These are phyloP conservation scores for Harlomillsia oculata DNA, from an alignment of 1,140 invertebrate species.

Conservation along the genomic window DNA sequence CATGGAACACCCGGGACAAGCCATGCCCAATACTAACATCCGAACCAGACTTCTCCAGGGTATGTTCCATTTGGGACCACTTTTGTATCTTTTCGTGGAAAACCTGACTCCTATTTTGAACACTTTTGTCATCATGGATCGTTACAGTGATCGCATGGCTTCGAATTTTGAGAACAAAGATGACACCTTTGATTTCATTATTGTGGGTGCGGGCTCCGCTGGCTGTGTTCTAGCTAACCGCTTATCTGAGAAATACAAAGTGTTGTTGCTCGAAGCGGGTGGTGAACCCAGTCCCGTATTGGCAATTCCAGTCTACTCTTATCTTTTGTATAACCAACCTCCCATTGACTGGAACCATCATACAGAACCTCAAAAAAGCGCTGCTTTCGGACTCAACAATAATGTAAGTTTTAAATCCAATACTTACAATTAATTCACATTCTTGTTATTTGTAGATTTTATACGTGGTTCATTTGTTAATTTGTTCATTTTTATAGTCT, in stretches of 20 bases:
- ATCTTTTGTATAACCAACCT: constrained; percentile 2
- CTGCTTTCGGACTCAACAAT: constrained; percentile 22
- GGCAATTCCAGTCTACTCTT: not conserved
- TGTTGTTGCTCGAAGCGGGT: constrained; percentile 51
- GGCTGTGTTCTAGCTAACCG: constrained; percentile 3
- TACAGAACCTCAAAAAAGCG: constrained; percentile 18
- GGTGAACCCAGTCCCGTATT: constrained; percentile 35
- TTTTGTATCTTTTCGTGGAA: constrained; percentile 7
- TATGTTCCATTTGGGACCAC: too few species aligned
- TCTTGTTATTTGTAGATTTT: not conserved
- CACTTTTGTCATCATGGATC: not conserved
- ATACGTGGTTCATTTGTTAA: not conserved
- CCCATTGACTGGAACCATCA: constrained; percentile 18
- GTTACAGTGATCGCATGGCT: not conserved
- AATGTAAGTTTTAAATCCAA: constrained; percentile 14
- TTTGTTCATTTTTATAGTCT: not conserved
- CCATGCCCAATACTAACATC: too few species aligned
- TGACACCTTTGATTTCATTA: not conserved
- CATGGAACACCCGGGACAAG: too few species aligned
- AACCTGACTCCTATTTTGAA: not conserved
- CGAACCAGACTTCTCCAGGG: too few species aligned
- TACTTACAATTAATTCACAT: not conserved
- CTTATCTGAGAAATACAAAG: not conserved
- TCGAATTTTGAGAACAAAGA: not conserved
- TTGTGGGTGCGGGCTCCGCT: constrained; percentile 1